Conservation (phyloP, 1,140 invertebrate genomes). For the Diorhabda sublineata region DNA sequence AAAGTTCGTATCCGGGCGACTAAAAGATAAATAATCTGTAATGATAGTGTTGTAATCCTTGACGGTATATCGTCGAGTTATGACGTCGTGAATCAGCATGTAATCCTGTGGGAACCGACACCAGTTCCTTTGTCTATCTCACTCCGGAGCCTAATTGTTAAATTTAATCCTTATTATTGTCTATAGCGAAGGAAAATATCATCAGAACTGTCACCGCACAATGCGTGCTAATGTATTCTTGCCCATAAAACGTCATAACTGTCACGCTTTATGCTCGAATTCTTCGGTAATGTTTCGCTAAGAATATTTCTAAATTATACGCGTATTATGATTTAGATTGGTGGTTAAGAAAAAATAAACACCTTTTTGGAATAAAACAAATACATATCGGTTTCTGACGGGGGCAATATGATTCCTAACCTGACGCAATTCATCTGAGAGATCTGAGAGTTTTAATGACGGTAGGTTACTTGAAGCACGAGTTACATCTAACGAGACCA, state of each 20-base stretch:
- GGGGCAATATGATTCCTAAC: no score
- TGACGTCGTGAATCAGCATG: slow-evolving; percentile 45
- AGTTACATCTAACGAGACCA: no score
- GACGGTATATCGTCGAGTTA: slow-evolving; percentile 7
- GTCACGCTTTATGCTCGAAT: slow-evolving; percentile 26
- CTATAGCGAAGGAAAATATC: slow-evolving; percentile 30
- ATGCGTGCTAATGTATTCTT: slow-evolving; percentile 38
- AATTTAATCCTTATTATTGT: slow-evolving; percentile 48
- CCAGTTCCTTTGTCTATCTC: slow-evolving; percentile 30
- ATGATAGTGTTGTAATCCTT: slow-evolving; percentile 21
- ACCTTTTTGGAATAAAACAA: no score
- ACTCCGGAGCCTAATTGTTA: slow-evolving; percentile 44
- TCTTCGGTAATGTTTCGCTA: slow-evolving; percentile 14
- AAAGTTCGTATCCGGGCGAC: neutral
- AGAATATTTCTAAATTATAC: slow-evolving; percentile 24
- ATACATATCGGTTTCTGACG: no score
- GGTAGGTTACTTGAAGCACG: no score
- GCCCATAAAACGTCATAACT: slow-evolving; percentile 45
- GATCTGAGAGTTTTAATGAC: no score
- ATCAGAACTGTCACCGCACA: slow-evolving; percentile 36
- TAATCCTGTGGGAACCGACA: slow-evolving; percentile 45
- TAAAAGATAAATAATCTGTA: slow-evolving; percentile 18
- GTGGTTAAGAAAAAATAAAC: no score
- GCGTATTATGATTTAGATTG: neutral
- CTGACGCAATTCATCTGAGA: no score